Conservation (phyloP, 2,797 vertebrate species). For the Halcyon leucocephala region DNA sequence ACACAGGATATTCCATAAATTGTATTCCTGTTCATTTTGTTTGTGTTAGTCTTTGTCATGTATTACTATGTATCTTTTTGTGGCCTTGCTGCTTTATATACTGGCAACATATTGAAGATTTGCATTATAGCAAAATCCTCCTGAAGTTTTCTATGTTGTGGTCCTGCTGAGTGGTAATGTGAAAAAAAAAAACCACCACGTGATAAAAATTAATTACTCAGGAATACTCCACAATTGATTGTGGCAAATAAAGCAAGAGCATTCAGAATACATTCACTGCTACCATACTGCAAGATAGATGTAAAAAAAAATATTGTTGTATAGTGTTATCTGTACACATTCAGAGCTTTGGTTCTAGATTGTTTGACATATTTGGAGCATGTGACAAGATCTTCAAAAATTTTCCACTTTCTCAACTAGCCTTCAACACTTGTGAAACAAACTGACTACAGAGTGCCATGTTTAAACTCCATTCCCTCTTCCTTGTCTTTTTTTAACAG, state of each 20-base stretch:
- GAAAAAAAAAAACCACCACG: background rate
- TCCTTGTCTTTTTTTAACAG: constrained; percentile 41
- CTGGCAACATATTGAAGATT: background rate
- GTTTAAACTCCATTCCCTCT: constrained; percentile 50
- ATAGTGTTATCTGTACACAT: background rate
- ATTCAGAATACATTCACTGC: background rate
- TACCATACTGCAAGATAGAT: background rate
- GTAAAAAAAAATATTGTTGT: constrained; percentile 26
- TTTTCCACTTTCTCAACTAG: constrained; percentile 62
- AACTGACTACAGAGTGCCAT: constrained; percentile 59
- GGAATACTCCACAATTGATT: background rate
- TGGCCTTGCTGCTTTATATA: background rate
- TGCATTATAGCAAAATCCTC: background rate
- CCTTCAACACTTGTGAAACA: constrained; percentile 71
- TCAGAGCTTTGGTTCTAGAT: constrained; percentile 28
- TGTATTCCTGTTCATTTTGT: background rate
- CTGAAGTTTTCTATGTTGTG: background rate
- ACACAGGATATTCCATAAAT: background rate
- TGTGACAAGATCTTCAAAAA: constrained; percentile 61
- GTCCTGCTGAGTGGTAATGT: background rate
- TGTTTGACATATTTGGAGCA: constrained; percentile 67
- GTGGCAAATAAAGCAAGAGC: background rate
- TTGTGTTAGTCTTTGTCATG: background rate
- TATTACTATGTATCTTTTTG: background rate
- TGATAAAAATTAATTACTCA: background rate